phyloP scores from a whole-genome alignment of 1,140 invertebrate species.

The Cepaea nemoralis region DNA sequence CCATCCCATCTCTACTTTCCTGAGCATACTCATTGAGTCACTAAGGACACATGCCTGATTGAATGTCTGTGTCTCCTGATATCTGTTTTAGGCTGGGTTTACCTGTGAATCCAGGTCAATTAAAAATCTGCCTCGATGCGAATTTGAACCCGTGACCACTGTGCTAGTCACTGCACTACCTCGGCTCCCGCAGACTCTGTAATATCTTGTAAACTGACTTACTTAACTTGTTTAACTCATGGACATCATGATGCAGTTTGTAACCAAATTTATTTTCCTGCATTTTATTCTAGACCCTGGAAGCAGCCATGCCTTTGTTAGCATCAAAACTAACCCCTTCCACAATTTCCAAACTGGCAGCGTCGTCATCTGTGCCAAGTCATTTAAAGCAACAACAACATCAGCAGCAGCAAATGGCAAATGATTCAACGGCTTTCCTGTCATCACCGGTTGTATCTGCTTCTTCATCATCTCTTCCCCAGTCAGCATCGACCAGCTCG shows the following conservation, averaged over 20 bases:
- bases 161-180: no score
- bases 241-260: background rate
- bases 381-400: constrained; percentile 18
- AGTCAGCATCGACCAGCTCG: background rate
- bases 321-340: constrained; percentile 30
- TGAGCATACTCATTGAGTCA: no score
- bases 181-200: no score
- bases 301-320: constrained; percentile 34
- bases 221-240: background rate
- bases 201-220: background rate
- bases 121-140: no score
- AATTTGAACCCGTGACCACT: no score
- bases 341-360: background rate
- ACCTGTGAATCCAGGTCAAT: no score
- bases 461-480: background rate
- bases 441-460: background rate
- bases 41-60: no score
- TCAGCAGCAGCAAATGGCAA: background rate
- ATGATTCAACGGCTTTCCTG: background rate
- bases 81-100: no score
- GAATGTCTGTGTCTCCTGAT: no score
- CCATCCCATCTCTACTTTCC: no score
- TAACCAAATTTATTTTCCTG: background rate
- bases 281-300: constrained; percentile 20
- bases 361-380: background rate